Base-by-base conservation (phyloP, 2,113 vertebrate genomes). In the Athene cunicularia region DNA sequence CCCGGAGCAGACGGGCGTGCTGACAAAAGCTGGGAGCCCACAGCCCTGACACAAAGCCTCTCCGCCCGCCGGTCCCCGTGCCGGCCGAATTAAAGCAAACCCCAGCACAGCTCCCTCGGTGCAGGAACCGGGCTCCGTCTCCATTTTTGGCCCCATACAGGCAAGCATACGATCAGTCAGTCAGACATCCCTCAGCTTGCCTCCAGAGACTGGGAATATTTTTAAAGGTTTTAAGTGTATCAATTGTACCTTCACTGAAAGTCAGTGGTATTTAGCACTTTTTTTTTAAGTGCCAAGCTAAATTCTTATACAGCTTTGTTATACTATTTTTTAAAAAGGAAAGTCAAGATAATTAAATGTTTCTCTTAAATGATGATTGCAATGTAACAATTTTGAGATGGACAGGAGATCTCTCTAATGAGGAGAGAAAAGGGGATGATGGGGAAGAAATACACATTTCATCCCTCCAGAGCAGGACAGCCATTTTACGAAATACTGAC, bases 91-190 rank as follows among this genome's bases (percentile, higher is more conserved):
- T 1, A 30, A 20, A n/a, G n/a, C 14, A 50, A 12, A 23, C 6
- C 47, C 71, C 55, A 23, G 14, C 45, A 4, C 2, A 2, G 49
- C 20, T n/a, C 50, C 66, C 77, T 11, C 35, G 1, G 11, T 0
- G 9, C 33, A 5, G 39, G 21, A 30, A 17, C 17, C 3, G 1
- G 14, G 56, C 56, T 26, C 72, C 4, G 5, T 1, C 52, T 12
- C 63, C 18, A 0, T 0, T 22, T 52, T 20, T 32, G 37, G 45
- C 67, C 67, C 86, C 5, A 0, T 8, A 10, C 32, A 27, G 4
- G 12, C 5, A 3, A 71, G 28, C 6, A 15, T 6, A 0, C 1
- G 5, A 22, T 14, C 7, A 3, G 11, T 55, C 80, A 21, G 10
- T 5, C 1, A 47, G 20, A 22, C 12, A 24, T 11, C 53, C 28